A percentile compares a stretch with the other conserved stretches of the same genome.
Conservation (phyloP, 2,113 vertebrate genomes). For the Lepus europaeus region DNA sequence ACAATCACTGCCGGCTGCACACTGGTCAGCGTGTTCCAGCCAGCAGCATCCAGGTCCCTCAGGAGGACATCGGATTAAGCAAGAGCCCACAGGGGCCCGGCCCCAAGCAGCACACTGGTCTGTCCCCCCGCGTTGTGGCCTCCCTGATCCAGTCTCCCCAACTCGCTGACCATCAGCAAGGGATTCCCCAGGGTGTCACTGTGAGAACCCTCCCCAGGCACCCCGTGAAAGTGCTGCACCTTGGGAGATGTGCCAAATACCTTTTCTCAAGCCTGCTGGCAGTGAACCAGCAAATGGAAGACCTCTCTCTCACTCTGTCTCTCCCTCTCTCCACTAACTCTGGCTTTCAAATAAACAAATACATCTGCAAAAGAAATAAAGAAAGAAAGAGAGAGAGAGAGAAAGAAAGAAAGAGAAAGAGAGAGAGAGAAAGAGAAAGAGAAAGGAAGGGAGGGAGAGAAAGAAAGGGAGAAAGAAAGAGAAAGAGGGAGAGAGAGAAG, state of each 20-base stretch:
- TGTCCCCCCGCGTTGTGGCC: neutral
- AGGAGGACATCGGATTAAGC: neutral
- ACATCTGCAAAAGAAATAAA: no score
- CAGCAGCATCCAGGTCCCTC: conserved; percentile 10
- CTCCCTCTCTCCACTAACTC: neutral
- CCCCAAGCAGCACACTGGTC: no score
- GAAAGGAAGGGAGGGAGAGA: no score
- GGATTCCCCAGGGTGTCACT: neutral
- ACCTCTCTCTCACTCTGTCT: neutral
- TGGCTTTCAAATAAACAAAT: no score
- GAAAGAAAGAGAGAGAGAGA: neutral
- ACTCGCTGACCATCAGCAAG: neutral
- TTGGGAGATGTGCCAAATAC: conserved; percentile 24
- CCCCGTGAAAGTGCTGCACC: neutral
- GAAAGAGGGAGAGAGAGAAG: neutral
- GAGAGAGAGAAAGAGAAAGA: no score
- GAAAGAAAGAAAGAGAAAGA: neutral
- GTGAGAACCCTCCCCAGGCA: neutral
- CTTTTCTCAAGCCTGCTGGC: neutral
- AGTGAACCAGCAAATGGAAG: neutral
- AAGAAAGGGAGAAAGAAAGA: no score
- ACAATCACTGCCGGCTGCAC: neutral
- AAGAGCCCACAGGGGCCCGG: neutral
- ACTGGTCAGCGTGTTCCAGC: neutral
- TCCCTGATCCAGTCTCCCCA: neutral